Conservation (phyloP, 2,888 invertebrate species). For the Sinelater perroti region DNA sequence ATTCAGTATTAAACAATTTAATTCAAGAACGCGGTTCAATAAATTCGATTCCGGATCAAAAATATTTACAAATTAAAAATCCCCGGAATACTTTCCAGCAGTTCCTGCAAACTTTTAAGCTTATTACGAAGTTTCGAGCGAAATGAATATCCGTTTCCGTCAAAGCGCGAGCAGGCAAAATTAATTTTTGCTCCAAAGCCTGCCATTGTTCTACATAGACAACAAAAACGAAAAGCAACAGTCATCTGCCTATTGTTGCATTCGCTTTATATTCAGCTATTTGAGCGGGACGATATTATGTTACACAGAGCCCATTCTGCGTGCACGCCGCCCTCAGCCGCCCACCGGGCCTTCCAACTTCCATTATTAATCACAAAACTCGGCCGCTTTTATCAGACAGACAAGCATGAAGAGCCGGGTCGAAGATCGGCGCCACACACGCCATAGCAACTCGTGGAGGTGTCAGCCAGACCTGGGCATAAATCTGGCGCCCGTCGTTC, state of each 20-base stretch:
- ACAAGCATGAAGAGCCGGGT: slow-evolving; percentile 19
- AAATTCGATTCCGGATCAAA: too few relatives aligned
- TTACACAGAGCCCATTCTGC: background rate
- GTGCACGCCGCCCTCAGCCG: background rate
- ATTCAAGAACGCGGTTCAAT: too few relatives aligned
- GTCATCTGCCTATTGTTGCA: slow-evolving; percentile 15
- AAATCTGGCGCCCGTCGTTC: slow-evolving; percentile 15
- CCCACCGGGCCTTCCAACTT: slow-evolving; percentile 8
- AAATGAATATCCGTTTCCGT: slow-evolving; percentile 6
- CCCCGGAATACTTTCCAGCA: too few relatives aligned
- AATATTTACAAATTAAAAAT: too few relatives aligned
- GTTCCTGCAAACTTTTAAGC: too few relatives aligned
- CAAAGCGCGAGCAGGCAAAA: slow-evolving; percentile 9
- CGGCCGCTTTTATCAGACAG: slow-evolving; percentile 22
- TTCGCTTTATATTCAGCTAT: slow-evolving; percentile 14
- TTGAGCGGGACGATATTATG: slow-evolving; percentile 14
- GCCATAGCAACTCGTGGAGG: slow-evolving; percentile 9
- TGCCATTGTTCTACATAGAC: slow-evolving; percentile 10
- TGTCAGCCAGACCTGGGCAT: slow-evolving; percentile 11
- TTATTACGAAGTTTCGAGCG: background rate
- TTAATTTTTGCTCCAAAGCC: slow-evolving; percentile 10
- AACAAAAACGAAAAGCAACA: slow-evolving; percentile 20
- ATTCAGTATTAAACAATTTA: too few relatives aligned
- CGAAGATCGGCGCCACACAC: slow-evolving; percentile 16
- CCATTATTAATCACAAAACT: slow-evolving; percentile 19